Evolutionary conservation across 2,797 vertebrate genomes (phyloP).

Genomic region (Xerus rutilus): DNA sequence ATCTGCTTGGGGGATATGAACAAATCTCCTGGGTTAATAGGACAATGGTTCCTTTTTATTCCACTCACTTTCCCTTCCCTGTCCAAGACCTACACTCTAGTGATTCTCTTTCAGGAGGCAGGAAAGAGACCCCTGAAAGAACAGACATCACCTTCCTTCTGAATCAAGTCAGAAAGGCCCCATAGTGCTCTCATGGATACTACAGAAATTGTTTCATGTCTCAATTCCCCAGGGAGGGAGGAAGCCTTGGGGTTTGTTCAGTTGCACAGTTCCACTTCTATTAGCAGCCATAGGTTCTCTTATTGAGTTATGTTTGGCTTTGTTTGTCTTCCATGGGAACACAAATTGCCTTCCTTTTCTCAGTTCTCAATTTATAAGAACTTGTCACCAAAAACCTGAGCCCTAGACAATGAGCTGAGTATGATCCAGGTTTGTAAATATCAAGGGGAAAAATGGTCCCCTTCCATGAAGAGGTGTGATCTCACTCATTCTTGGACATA

Average conservation of each 20-base stretch:
- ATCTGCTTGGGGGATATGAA: not conserved
- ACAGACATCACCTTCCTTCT: not conserved
- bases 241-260: slow-evolving; percentile 5
- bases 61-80: not conserved
- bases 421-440: slow-evolving; percentile 21
- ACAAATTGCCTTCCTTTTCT: slow-evolving; percentile 39
- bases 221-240: not conserved
- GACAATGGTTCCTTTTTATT: not conserved
- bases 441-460: not conserved
- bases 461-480: not conserved
- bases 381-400: slow-evolving; percentile 37
- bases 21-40: not conserved
- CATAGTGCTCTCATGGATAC: not conserved
- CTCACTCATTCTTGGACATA: not conserved
- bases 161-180: not conserved
- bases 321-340: slow-evolving; percentile 79
- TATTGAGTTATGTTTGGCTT: slow-evolving; percentile 64
- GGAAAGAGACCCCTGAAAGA: not conserved
- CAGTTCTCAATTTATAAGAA: slow-evolving; percentile 54
- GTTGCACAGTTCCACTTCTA: not conserved
- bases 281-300: slow-evolving; percentile 37
- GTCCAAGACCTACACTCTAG: not conserved
- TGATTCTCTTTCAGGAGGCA: not conserved
- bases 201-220: slow-evolving; percentile 14
- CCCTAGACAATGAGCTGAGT: not conserved